A percentile compares a stretch with the other conserved stretches of the same genome.
Conservation (phyloP, 2,797 vertebrate species). For the Enteromius argenteus region DNA sequence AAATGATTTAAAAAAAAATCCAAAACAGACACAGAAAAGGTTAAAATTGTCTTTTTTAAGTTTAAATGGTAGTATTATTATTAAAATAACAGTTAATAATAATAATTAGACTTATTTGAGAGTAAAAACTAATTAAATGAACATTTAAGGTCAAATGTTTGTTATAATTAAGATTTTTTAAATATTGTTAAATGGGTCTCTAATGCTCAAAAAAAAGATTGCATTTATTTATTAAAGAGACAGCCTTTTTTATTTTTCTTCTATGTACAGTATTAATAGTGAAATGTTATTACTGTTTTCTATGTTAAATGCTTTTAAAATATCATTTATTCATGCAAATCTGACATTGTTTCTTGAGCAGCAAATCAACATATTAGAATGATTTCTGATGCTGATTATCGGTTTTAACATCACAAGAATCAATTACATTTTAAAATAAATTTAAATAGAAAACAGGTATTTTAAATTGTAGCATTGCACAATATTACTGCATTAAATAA, state of each 20-base stretch:
- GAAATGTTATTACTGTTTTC: neutral
- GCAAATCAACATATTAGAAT: neutral
- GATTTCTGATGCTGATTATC: neutral
- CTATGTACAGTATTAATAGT: neutral
- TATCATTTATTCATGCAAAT: neutral
- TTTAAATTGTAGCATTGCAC: neutral
- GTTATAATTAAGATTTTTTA: neutral
- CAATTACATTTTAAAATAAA: neutral
- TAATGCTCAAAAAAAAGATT: neutral
- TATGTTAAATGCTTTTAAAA: neutral
- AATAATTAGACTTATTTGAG: neutral
- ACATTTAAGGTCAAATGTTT: neutral
- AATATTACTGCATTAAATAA: neutral
- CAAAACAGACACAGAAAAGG: too few relatives aligned
- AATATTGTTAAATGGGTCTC: neutral
- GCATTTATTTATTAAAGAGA: neutral
- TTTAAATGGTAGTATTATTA: neutral
- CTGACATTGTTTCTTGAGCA: neutral
- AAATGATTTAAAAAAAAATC: too few relatives aligned
- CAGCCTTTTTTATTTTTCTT: neutral
- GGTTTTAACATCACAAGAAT: neutral
- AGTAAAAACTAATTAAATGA: neutral
- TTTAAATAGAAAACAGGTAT: neutral
- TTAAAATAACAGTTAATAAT: neutral
- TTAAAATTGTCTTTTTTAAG: neutral